phyloP scores from a whole-genome alignment of 64 coral and sea anemone genomes.

The Orbicella faveolata region DNA sequence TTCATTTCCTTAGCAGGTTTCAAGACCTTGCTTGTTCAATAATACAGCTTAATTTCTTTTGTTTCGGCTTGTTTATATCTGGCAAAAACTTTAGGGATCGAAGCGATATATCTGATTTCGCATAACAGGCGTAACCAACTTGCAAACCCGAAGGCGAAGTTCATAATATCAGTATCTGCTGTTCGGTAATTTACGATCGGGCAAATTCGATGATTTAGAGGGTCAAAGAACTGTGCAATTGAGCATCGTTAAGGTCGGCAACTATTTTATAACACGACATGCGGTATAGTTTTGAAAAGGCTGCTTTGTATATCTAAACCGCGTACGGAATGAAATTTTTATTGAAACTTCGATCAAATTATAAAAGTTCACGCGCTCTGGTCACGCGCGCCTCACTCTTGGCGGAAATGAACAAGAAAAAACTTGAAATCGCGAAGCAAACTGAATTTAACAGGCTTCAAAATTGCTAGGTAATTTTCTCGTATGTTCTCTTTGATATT shows the following conservation, averaged over 20 bases:
- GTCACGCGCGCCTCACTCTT: neutral
- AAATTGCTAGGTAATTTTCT: neutral
- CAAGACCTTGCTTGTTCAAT: neutral
- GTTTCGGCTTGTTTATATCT: neutral
- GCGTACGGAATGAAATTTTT: neutral
- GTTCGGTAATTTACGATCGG: neutral
- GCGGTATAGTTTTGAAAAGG: neutral
- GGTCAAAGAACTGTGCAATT: conserved; percentile 26
- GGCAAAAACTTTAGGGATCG: neutral
- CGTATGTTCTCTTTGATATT: neutral
- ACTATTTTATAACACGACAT: neutral
- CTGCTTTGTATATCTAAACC: neutral
- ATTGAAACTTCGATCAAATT: neutral
- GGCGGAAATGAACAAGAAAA: neutral
- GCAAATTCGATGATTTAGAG: neutral
- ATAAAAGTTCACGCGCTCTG: neutral
- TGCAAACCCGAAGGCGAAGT: neutral
- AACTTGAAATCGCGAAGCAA: neutral
- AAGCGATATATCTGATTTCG: neutral
- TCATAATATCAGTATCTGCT: no score
- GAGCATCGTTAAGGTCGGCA: neutral
- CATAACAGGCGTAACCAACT: neutral
- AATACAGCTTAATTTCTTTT: neutral
- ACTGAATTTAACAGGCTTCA: neutral
- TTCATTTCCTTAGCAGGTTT: neutral